Conservation (phyloP, 2,113 vertebrate genomes). For the Hydropotes inermis region DNA sequence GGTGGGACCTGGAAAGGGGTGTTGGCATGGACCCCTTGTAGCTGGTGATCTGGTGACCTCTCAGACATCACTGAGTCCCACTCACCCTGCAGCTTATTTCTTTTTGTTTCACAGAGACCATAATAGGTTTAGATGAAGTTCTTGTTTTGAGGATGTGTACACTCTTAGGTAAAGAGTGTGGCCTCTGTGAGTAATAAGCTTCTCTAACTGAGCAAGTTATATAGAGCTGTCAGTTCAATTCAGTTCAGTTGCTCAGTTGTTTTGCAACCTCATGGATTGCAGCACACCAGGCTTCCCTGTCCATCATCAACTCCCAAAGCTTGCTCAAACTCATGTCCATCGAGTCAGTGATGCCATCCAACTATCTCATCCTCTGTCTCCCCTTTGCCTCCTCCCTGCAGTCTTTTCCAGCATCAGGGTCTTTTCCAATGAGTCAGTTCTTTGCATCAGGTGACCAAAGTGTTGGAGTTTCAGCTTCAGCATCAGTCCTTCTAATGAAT, state of each 20-base stretch:
- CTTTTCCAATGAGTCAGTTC: background rate
- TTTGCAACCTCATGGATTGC: background rate
- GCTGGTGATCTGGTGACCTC: background rate
- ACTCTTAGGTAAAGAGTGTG: background rate
- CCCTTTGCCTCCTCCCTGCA: background rate
- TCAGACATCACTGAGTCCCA: background rate
- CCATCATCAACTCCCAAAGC: background rate
- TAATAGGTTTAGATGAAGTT: background rate
- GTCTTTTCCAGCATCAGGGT: background rate
- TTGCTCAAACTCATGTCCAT: background rate
- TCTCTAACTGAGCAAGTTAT: background rate
- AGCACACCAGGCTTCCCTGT: background rate
- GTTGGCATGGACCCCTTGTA: background rate
- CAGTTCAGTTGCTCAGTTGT: background rate
- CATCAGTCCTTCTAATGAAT: background rate
- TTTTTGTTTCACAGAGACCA: background rate
- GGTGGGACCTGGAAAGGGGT: background rate
- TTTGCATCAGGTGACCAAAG: background rate
- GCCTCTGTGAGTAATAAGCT: background rate
- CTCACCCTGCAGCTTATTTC: background rate
- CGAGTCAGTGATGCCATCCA: background rate
- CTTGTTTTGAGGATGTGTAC: background rate
- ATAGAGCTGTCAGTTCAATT: background rate
- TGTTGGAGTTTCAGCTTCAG: background rate
- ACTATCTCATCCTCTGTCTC: background rate